Evolutionary conservation across 2,888 invertebrate genomes (phyloP), one percentile per base, ranked within the genome.

Genomic region (Prostheceraeus crozeri): DNA sequence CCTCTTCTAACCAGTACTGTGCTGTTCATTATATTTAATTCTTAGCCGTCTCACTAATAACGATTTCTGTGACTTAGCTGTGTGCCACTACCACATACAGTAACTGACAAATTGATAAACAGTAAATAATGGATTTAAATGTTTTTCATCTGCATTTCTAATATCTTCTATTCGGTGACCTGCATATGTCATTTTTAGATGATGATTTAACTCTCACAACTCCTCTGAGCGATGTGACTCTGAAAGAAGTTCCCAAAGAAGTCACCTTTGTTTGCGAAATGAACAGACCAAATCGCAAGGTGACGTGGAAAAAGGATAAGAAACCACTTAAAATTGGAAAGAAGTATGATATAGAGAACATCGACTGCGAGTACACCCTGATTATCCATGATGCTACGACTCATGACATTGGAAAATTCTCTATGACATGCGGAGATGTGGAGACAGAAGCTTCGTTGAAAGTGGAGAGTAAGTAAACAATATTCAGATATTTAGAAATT

Each of bases 241-340:
- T 48, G n/a, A 48, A 25, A 4, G 28, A 14, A 4, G 11, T 48
- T 4, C 53, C 67, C 3, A 69, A 71, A 14, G 60, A 64, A 35
- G 56, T 56, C 10, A 83, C 84, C 66, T 84, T 93, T 66, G 83
- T 83, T 2, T 87, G 90, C 8, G 84, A 88, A 79, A 78, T 91
- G 57, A 88, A 89, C 0, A 83, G 84, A 66, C 83, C 85, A 56
- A 82, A 84, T 66, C 82, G 84, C 8, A 82, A 84, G 62, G 86
- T 90, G 1, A 83, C 82, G 57, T 93, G 93, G 91, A 81, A 82
- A 66, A 81, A 80, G 78, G 70, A 71, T 62, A 62, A 66, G 8
- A 65, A 68, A 36, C 64, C 64, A 56, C 3, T 56, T 6, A 35
- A 16, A 11, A 56, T 56, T 56, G 56, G 54, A n/a, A 27, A 23